These are phyloP conservation scores for Xiphophorus couchianus DNA, from an alignment of 2,113 vertebrate species.

Conservation along the genomic window DNA sequence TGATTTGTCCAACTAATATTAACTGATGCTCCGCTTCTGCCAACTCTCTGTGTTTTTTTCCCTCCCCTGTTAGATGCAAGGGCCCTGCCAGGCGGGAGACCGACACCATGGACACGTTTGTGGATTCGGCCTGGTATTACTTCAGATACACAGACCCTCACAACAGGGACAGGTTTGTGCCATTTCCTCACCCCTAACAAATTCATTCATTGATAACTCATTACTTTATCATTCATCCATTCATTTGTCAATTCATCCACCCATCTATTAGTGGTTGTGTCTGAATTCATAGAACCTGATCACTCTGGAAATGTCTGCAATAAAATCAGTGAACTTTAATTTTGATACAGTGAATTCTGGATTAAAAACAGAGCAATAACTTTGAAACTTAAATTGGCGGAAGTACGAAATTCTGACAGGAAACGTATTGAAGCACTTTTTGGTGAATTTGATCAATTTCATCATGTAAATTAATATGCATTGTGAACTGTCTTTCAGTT, in stretches of 20 bases:
- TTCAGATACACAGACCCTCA: constrained; percentile 91
- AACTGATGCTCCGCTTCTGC: constrained; percentile 11
- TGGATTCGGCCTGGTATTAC: constrained; percentile 97
- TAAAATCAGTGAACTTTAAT: neutral
- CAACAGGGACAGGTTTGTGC: constrained; percentile 84
- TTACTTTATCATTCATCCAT: no score
- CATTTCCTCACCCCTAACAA: neutral
- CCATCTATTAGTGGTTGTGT: no score
- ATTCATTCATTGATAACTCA: neutral
- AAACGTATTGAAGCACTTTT: neutral
- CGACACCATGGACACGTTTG: constrained; percentile 98
- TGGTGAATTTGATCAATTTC: neutral
- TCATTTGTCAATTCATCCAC: no score
- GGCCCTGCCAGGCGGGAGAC: constrained; percentile 88
- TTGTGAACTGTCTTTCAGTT: neutral
- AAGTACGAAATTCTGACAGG: neutral
- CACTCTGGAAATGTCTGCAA: neutral
- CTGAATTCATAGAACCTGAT: no score
- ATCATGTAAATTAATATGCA: no score
- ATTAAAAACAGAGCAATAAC: no score
- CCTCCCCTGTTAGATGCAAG: constrained; percentile 81
- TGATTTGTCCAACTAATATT: constrained; percentile 35
- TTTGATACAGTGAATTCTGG: neutral
- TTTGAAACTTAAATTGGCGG: neutral
- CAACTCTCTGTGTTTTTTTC: constrained; percentile 22